Percentiles rank a stretch among this genome's conserved stretches.
Conservation (phyloP, 2,888 invertebrate species). For the Dolomedes plantarius region DNA sequence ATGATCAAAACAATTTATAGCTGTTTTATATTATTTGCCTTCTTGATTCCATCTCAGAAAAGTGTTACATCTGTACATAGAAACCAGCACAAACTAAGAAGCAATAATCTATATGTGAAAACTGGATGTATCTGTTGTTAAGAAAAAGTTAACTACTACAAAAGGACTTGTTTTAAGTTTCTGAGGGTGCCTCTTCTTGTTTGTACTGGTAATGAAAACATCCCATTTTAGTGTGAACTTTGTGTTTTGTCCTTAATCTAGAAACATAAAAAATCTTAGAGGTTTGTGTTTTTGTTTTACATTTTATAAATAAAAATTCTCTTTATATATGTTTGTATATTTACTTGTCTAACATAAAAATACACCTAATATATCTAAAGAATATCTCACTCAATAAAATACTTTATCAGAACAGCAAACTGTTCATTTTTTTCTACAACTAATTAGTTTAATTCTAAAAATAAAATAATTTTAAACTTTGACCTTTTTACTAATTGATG, state of each 20-base stretch:
- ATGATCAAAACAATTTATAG: too few species aligned
- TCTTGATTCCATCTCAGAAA: not conserved
- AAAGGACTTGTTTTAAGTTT: not conserved
- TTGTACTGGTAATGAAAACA: slow-evolving; percentile 13
- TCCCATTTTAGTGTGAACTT: slow-evolving; percentile 20
- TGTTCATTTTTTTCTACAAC: too few species aligned
- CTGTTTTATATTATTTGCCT: not conserved
- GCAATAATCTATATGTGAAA: slow-evolving; percentile 61
- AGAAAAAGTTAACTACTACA: slow-evolving; percentile 1
- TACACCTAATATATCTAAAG: too few species aligned
- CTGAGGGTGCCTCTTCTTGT: slow-evolving; percentile 4
- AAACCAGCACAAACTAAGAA: slow-evolving; percentile 54
- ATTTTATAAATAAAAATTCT: slow-evolving; percentile 58
- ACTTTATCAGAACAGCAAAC: too few species aligned
- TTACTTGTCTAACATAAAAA: too few species aligned
- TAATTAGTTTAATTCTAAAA: too few species aligned
- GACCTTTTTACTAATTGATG: too few species aligned
- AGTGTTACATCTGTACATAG: not conserved
- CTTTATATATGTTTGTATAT: not conserved
- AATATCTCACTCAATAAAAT: too few species aligned
- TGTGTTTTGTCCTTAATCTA: slow-evolving; percentile 17
- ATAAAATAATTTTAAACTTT: too few species aligned
- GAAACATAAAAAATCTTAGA: not conserved
- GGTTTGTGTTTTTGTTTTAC: slow-evolving; percentile 28
- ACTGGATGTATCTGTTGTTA: slow-evolving; percentile 33